Evolutionary conservation across 2,797 vertebrate genomes (phyloP).

Genomic region (Phrynocephalus guinanensis): DNA sequence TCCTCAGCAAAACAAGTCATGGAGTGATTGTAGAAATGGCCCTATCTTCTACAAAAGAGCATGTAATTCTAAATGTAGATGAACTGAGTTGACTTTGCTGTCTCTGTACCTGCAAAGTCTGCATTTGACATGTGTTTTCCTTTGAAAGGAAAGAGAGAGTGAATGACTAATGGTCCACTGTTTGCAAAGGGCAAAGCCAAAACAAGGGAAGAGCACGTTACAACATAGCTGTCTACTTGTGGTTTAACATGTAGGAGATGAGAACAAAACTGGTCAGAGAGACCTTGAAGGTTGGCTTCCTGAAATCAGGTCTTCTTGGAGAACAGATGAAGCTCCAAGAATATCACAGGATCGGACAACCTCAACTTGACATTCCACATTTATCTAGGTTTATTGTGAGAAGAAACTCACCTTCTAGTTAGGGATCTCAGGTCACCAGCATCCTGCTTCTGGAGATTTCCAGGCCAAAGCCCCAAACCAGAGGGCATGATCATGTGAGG

Average conservation of each 20-base stretch:
- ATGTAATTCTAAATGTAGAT: conserved; percentile 65
- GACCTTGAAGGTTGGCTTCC: conserved; percentile 11
- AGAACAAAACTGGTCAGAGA: conserved; percentile 37
- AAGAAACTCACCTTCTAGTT: too few species aligned
- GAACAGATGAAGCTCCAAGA: neutral
- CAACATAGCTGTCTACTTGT: conserved; percentile 23
- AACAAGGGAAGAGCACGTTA: conserved; percentile 58
- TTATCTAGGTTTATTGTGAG: too few species aligned
- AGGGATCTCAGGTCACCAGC: too few species aligned
- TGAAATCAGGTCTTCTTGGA: neutral
- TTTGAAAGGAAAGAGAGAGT: conserved; percentile 36
- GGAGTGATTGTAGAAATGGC: conserved; percentile 43
- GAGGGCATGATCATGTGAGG: too few species aligned
- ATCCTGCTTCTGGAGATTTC: too few species aligned
- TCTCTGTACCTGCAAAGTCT: conserved; percentile 41
- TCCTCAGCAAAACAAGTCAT: conserved; percentile 54
- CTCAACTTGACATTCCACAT: too few species aligned
- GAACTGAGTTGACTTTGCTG: conserved; percentile 63
- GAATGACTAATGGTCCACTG: conserved; percentile 63
- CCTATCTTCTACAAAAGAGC: conserved; percentile 51
- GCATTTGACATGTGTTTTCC: conserved; percentile 55
- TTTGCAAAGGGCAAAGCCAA: conserved; percentile 58
- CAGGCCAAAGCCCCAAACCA: too few species aligned
- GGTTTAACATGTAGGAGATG: conserved; percentile 30
- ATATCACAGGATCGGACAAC: too few species aligned